Conservation (phyloP, 1,140 invertebrate species). For the Pogonognathellus flavescens region DNA sequence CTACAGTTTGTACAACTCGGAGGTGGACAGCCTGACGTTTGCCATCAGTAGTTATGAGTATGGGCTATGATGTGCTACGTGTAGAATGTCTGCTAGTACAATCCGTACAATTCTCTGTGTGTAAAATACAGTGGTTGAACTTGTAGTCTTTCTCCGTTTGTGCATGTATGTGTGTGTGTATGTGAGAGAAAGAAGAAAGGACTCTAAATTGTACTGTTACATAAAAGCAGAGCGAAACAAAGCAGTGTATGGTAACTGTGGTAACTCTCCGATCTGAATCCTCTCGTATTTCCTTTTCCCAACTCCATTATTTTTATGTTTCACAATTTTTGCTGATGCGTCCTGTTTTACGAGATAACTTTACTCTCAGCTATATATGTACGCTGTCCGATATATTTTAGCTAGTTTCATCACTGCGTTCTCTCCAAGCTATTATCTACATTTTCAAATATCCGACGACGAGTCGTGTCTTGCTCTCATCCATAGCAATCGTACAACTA, state of each 20-base stretch:
- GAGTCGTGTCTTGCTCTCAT: neutral
- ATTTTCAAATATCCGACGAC: neutral
- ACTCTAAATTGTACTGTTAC: neutral
- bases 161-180: neutral
- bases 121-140: neutral
- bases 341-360: slow-evolving; percentile 54
- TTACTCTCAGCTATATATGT: slow-evolving; percentile 9
- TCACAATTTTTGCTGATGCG: slow-evolving; percentile 60
- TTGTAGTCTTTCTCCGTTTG: neutral
- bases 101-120: no score
- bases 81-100: neutral
- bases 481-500: neutral
- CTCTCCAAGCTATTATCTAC: slow-evolving; percentile 33
- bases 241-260: slow-evolving; percentile 41
- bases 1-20: neutral
- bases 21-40: slow-evolving; percentile 47
- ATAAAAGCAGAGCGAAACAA: slow-evolving; percentile 24
- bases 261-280: slow-evolving; percentile 21
- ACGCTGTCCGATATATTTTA: slow-evolving; percentile 33
- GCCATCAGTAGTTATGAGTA: slow-evolving; percentile 46
- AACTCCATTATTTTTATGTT: slow-evolving; percentile 61
- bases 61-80: slow-evolving; percentile 36
- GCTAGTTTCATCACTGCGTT: slow-evolving; percentile 39
- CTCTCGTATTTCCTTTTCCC: slow-evolving; percentile 41
- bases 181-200: neutral